Evolutionary conservation across 2,888 invertebrate species (phyloP).

Genomic region (Frankliniella fusca): DNA sequence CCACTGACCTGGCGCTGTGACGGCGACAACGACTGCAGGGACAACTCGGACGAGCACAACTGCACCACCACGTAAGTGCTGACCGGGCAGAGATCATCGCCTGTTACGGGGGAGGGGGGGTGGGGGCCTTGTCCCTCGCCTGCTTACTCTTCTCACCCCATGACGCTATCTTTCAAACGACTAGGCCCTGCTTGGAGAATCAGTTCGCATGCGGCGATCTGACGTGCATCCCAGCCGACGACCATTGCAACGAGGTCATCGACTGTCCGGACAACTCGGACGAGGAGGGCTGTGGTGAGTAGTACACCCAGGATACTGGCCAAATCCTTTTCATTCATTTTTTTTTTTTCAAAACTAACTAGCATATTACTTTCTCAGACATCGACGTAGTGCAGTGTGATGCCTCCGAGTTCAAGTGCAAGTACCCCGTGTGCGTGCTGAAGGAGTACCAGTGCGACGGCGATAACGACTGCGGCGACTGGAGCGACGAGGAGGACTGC

Average conservation of each 20-base stretch:
- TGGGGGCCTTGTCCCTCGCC: no score
- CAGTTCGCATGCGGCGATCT: slow-evolving; percentile 75
- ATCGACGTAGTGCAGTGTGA: slow-evolving; percentile 53
- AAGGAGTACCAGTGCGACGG: slow-evolving; percentile 76
- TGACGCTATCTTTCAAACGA: neutral
- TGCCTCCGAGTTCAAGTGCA: slow-evolving; percentile 66
- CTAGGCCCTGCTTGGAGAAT: slow-evolving; percentile 59
- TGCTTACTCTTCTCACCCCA: slow-evolving; percentile 1
- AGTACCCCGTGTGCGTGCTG: slow-evolving; percentile 66
- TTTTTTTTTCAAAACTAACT: neutral
- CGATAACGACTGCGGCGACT: slow-evolving; percentile 82
- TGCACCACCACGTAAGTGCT: slow-evolving; percentile 42
- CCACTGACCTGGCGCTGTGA: slow-evolving; percentile 44
- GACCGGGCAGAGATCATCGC: neutral
- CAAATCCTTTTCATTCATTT: neutral
- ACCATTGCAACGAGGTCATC: slow-evolving; percentile 75
- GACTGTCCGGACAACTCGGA: slow-evolving; percentile 78
- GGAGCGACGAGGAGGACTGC: slow-evolving; percentile 80
- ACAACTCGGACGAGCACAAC: slow-evolving; percentile 49
- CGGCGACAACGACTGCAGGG: slow-evolving; percentile 48
- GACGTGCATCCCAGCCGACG: slow-evolving; percentile 67
- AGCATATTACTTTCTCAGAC: slow-evolving; percentile 30
- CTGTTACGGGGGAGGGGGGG: no score
- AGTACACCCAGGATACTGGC: neutral
- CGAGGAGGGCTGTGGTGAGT: slow-evolving; percentile 49